Conservation (phyloP, 1,140 invertebrate genomes). For the Hydropsyche tenuis region DNA sequence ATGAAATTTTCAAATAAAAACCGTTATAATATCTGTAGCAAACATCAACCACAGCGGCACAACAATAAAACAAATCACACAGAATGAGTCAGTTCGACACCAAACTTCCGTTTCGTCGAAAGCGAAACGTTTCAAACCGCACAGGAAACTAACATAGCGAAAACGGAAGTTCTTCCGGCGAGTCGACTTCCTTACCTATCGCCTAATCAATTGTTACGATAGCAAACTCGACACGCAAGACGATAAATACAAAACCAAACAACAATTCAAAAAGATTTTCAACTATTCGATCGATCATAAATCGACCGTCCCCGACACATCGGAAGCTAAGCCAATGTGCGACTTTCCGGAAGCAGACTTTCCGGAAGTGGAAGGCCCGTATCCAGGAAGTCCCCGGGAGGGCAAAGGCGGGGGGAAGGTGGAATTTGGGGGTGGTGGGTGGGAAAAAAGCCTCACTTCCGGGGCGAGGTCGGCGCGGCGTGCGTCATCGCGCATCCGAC, state of each 20-base stretch:
- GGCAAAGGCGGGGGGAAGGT: background rate
- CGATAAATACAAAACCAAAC: no score
- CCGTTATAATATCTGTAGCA: no score
- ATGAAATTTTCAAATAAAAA: no score
- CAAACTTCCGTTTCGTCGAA: background rate
- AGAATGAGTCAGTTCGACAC: background rate
- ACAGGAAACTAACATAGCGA: constrained; percentile 10
- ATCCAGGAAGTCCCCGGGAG: background rate
- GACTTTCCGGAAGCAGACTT: constrained; percentile 30
- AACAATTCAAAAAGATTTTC: no score
- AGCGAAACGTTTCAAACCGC: background rate
- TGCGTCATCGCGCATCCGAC: constrained; percentile 29
- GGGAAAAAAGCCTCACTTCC: constrained; percentile 20
- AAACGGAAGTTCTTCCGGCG: constrained; percentile 24
- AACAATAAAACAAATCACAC: no score
- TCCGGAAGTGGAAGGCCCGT: constrained; percentile 29
- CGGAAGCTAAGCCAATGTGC: no score
- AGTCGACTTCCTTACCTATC: constrained; percentile 5
- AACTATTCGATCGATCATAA: no score
- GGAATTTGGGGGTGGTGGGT: no score
- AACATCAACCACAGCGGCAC: no score
- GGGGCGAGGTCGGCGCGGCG: background rate
- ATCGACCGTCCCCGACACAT: no score
- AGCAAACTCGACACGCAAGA: no score
- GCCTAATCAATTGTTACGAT: constrained; percentile 15